Evolutionary conservation across 1,140 invertebrate genomes (phyloP).

Genomic region (Cheumatopsyche charites): DNA sequence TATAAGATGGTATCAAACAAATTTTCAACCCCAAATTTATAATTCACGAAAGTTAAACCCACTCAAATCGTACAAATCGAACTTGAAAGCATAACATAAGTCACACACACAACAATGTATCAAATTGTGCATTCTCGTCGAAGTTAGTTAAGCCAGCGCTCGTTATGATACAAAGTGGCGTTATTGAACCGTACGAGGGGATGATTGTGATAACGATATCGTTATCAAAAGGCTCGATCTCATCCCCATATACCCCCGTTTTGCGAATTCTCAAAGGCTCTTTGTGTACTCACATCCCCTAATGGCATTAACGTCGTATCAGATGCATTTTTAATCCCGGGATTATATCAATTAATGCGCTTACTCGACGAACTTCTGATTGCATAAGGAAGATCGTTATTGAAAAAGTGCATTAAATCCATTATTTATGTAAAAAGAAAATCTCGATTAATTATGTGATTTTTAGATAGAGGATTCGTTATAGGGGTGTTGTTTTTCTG

Average conservation of each 20-base stretch:
- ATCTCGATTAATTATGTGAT: too few relatives aligned
- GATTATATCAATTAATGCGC: constrained; percentile 43
- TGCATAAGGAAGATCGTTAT: not conserved
- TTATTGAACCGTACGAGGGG: constrained; percentile 19
- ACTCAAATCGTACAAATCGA: too few relatives aligned
- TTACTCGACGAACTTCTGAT: constrained; percentile 1
- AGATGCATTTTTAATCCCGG: constrained; percentile 40
- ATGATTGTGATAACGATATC: constrained; percentile 27
- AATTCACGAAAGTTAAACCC: too few relatives aligned
- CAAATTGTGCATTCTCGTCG: too few relatives aligned
- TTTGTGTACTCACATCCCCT: constrained; percentile 21
- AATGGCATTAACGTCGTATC: constrained; percentile 34
- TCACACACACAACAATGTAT: too few relatives aligned
- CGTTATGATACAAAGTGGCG: constrained; percentile 30
- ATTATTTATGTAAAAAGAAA: too few relatives aligned
- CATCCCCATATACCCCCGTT: not conserved
- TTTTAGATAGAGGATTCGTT: too few relatives aligned
- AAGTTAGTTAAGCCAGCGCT: constrained; percentile 1
- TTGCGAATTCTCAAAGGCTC: constrained; percentile 30
- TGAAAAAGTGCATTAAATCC: too few relatives aligned
- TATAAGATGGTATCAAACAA: too few relatives aligned
- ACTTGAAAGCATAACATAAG: too few relatives aligned
- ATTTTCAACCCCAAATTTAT: too few relatives aligned
- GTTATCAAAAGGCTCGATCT: constrained; percentile 30
- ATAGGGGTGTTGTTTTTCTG: too few relatives aligned